Conservation (phyloP, 1,140 invertebrate species). For the Cyphomyrmex costatus region DNA sequence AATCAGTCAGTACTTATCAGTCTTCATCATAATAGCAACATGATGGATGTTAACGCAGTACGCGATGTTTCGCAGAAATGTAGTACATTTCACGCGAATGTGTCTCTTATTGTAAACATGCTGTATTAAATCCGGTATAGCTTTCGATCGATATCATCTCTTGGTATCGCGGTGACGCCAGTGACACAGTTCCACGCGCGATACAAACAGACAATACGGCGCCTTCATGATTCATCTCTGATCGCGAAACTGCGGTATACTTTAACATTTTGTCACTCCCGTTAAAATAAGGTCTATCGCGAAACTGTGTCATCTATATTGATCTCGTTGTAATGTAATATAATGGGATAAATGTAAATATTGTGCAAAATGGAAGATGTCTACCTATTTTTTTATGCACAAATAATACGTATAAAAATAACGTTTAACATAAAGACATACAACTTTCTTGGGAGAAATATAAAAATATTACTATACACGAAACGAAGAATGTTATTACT, state of each 20-base stretch:
- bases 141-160: constrained; percentile 52
- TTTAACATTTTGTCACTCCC: not conserved
- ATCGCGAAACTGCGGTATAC: not conserved
- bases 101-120: not conserved
- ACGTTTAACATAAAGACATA: not conserved
- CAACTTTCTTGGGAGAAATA: not conserved
- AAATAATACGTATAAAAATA: constrained; percentile 5
- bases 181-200: constrained; percentile 36
- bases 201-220: constrained; percentile 19
- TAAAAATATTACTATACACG: not conserved
- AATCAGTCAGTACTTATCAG: not conserved
- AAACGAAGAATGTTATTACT: not conserved
- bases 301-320: not conserved
- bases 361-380: not conserved
- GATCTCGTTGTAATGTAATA: not conserved
- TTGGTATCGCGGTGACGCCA: not conserved
- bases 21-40: not conserved
- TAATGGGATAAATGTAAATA: not conserved
- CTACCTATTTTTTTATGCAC: not conserved
- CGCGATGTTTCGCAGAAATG: constrained; percentile 22
- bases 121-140: not conserved
- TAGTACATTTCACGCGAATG: not conserved
- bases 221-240: not conserved
- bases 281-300: not conserved
- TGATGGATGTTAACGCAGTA: not conserved